Evolutionary conservation across 2,113 vertebrate species (phyloP).

Genomic region (Platichthys flesus): DNA sequence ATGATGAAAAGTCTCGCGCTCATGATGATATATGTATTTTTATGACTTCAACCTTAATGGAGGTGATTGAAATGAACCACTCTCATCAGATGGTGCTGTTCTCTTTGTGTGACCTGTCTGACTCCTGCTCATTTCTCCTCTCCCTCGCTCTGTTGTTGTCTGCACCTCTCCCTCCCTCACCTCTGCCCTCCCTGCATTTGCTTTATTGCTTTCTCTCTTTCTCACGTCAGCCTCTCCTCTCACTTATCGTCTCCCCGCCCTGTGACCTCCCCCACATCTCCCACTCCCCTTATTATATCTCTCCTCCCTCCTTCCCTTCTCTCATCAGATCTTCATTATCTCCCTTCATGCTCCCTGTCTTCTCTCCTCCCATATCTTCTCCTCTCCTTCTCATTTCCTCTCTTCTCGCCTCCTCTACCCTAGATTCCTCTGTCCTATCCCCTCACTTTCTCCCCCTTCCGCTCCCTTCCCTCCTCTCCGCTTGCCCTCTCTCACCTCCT

Average conservation of each 20-base stretch:
- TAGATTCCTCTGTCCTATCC: too few species aligned
- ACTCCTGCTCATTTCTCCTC: conserved; percentile 22
- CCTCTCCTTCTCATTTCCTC: background rate
- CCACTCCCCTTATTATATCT: background rate
- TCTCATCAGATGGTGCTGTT: conserved; percentile 46
- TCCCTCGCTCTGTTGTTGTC: conserved; percentile 3
- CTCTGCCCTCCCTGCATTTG: conserved; percentile 63
- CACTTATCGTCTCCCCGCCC: conserved; percentile 27
- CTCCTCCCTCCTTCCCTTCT: conserved; percentile 6
- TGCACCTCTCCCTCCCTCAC: conserved; percentile 35
- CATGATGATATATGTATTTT: conserved; percentile 1
- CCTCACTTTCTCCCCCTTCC: background rate
- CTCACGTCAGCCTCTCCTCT: conserved; percentile 21
- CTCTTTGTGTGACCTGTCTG: conserved; percentile 30
- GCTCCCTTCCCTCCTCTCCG: conserved; percentile 1
- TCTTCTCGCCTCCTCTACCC: conserved; percentile 5
- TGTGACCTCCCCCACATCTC: conserved; percentile 13
- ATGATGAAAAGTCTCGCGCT: background rate
- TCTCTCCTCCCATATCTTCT: background rate
- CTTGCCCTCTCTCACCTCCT: too few species aligned
- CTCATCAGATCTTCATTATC: conserved; percentile 31
- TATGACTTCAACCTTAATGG: conserved; percentile 10
- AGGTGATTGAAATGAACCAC: conserved; percentile 36
- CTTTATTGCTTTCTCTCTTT: conserved; percentile 63
- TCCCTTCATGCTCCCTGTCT: background rate